A percentile compares a stretch with the other conserved stretches of the same genome.
phyloP scores from a whole-genome alignment of 1,140 invertebrate species.

The Adelges cooleyi region DNA sequence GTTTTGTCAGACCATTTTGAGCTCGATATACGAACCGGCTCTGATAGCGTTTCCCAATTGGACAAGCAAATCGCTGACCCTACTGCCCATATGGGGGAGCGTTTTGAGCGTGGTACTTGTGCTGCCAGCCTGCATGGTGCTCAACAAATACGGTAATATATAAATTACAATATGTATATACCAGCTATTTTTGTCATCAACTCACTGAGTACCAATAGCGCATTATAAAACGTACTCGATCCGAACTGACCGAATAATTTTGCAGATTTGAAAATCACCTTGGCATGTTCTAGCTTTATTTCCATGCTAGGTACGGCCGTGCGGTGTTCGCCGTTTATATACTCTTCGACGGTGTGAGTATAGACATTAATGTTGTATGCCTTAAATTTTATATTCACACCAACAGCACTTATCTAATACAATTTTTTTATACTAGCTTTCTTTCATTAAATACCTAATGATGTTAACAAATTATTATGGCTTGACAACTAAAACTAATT shows the following conservation, averaged over 20 bases:
- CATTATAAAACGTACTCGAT: too few relatives aligned
- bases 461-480: too few relatives aligned
- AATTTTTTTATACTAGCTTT: too few relatives aligned
- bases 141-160: constrained; percentile 5
- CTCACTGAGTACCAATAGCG: too few relatives aligned
- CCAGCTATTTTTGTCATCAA: too few relatives aligned
- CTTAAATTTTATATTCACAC: too few relatives aligned
- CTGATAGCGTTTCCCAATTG: not conserved
- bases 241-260: too few relatives aligned
- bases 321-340: not conserved
- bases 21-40: not conserved
- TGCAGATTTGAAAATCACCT: not conserved
- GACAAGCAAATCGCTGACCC: not conserved
- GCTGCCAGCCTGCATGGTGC: not conserved
- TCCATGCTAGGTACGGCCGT: not conserved
- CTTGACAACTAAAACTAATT: too few relatives aligned
- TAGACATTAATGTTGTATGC: too few relatives aligned
- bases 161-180: not conserved
- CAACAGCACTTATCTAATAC: too few relatives aligned
- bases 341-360: not conserved
- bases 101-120: not conserved
- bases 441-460: too few relatives aligned
- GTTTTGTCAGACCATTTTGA: not conserved
- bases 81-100: not conserved
- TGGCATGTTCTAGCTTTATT: not conserved